Conservation (phyloP, 2,888 invertebrate species). For the Stenichneumon culpator region DNA sequence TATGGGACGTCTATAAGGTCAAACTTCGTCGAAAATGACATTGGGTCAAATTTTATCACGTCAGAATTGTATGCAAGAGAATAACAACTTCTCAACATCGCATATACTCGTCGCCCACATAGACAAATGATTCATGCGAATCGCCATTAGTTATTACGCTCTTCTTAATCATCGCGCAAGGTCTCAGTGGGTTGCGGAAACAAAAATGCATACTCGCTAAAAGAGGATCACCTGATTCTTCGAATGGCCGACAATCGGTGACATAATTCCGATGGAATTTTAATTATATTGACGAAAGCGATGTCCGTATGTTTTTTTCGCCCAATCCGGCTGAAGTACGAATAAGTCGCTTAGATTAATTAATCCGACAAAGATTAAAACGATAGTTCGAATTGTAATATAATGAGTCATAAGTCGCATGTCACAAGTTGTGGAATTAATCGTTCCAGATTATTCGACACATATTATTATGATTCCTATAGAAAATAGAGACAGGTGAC, state of each 20-base stretch:
- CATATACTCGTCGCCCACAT: slow-evolving; percentile 59
- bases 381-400: slow-evolving; percentile 37
- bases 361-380: slow-evolving; percentile 41
- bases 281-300: slow-evolving; percentile 38
- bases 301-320: slow-evolving; percentile 29
- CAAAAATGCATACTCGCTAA: slow-evolving; percentile 51
- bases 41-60: slow-evolving; percentile 24
- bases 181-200: slow-evolving; percentile 59
- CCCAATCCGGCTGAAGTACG: slow-evolving; percentile 47
- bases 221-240: slow-evolving; percentile 23
- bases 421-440: slow-evolving; percentile 6
- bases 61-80: slow-evolving; percentile 34
- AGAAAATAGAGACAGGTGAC: slow-evolving; percentile 7
- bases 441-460: background rate
- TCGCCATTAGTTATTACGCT: slow-evolving; percentile 66
- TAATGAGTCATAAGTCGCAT: slow-evolving; percentile 44
- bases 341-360: slow-evolving; percentile 52
- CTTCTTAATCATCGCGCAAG: slow-evolving; percentile 66
- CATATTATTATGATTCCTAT: background rate
- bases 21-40: slow-evolving; percentile 8
- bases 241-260: slow-evolving; percentile 46
- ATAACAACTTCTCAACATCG: slow-evolving; percentile 24
- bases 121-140: slow-evolving; percentile 68
- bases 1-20: slow-evolving; percentile 1
- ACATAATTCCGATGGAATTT: slow-evolving; percentile 47